A percentile compares a stretch with the other conserved stretches of the same genome.
Conservation (phyloP, 2,113 vertebrate genomes). For the Actenoides lindsayi region DNA sequence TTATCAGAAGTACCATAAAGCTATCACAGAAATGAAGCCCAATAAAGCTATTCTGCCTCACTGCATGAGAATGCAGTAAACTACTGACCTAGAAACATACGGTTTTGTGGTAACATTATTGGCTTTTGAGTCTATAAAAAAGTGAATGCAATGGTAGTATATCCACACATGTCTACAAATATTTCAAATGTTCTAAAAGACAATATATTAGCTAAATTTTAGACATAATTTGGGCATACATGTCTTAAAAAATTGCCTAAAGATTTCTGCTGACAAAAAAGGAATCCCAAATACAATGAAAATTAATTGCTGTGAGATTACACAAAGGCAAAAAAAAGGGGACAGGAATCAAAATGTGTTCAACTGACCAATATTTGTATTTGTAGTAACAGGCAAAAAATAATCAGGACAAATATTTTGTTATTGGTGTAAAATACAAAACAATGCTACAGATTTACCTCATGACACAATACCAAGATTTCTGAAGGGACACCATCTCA, state of each 20-base stretch:
- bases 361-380: not conserved
- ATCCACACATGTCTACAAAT: not conserved
- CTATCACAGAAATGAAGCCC: not conserved
- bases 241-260: not conserved
- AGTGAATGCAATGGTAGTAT: not conserved
- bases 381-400: not conserved
- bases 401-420: not conserved
- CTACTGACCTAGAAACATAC: not conserved
- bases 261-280: not conserved
- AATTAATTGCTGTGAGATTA: not conserved
- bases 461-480: not conserved
- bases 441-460: not conserved
- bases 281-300: not conserved
- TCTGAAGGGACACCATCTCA: not conserved
- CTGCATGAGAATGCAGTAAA: not conserved
- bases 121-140: not conserved
- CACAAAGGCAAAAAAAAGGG: not conserved
- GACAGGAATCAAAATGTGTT: not conserved
- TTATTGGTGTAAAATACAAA: not conserved
- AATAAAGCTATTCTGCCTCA: not conserved
- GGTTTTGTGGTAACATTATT: not conserved
- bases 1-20: not conserved
- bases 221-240: not conserved
- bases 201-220: not conserved
- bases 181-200: not conserved